phyloP scores from a whole-genome alignment of 2,888 invertebrate species.

The Teinopalpus imperialis region DNA sequence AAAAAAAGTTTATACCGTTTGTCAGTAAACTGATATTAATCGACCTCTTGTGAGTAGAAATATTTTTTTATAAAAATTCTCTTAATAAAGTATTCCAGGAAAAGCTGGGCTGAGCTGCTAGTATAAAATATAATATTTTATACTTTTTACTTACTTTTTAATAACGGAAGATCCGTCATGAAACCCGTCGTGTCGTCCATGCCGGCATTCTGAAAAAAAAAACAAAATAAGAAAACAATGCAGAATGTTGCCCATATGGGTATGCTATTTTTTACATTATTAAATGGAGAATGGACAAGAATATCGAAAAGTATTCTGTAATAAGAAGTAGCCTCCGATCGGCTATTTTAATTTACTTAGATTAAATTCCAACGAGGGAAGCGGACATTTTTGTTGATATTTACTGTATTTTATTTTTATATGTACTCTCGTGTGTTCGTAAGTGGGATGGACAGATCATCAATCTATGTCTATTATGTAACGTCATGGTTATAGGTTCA shows the following conservation, averaged over 20 bases:
- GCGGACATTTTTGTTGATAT: neutral
- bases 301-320: slow-evolving; percentile 13
- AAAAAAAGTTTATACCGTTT: too few relatives aligned
- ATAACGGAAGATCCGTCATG: slow-evolving; percentile 93
- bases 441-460: too few relatives aligned
- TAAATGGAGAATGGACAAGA: slow-evolving; percentile 17
- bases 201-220: slow-evolving; percentile 86
- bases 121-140: too few relatives aligned
- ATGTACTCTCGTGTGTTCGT: too few relatives aligned
- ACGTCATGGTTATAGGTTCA: too few relatives aligned
- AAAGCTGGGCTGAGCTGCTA: too few relatives aligned
- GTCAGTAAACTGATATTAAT: too few relatives aligned
- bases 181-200: slow-evolving; percentile 94
- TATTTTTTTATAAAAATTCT: too few relatives aligned
- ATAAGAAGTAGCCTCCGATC: slow-evolving; percentile 27
- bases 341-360: slow-evolving; percentile 50
- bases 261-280: slow-evolving; percentile 11
- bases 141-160: slow-evolving; percentile 96
- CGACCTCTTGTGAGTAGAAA: too few relatives aligned
- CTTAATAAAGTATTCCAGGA: too few relatives aligned
- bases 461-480: too few relatives aligned
- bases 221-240: slow-evolving; percentile 18
- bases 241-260: slow-evolving; percentile 9
- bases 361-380: slow-evolving; percentile 50
- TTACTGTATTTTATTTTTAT: too few relatives aligned